These are phyloP conservation scores for Drosophila asahinai DNA, from an alignment of 1,140 invertebrate species.

Conservation along the genomic window DNA sequence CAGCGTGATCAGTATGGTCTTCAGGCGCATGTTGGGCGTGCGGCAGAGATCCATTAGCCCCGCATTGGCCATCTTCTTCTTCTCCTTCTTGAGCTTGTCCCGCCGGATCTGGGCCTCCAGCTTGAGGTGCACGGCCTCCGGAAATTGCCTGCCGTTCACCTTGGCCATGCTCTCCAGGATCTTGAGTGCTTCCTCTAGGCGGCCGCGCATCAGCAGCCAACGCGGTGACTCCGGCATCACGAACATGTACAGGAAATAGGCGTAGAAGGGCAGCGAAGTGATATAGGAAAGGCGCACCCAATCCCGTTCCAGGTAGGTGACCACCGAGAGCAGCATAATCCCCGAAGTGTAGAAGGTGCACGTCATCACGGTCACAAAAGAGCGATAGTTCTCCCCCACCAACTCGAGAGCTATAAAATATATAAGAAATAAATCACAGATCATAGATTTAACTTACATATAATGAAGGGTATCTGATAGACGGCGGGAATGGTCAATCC, in stretches of 20 bases:
- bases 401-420: conserved; percentile 92
- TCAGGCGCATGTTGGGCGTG: conserved; percentile 94
- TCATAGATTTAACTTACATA: conserved; percentile 88
- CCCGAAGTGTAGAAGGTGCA: conserved; percentile 95
- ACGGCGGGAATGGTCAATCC: conserved; percentile 95
- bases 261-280: conserved; percentile 93
- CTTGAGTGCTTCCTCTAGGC: conserved; percentile 91
- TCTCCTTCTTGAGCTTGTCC: conserved; percentile 86
- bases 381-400: conserved; percentile 95
- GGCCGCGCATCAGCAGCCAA: conserved; percentile 93
- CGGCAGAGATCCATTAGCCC: conserved; percentile 90
- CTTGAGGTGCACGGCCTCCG: conserved; percentile 90
- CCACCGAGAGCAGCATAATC: conserved; percentile 91
- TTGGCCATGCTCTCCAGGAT: conserved; percentile 91
- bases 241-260: conserved; percentile 94
- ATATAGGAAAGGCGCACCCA: conserved; percentile 92
- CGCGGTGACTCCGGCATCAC: conserved; percentile 94
- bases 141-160: conserved; percentile 91
- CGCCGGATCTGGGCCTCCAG: conserved; percentile 86
- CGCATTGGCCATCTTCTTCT: conserved; percentile 87
- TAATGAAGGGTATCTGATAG: conserved; percentile 98
- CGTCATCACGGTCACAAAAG: conserved; percentile 95
- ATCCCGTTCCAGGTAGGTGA: conserved; percentile 93
- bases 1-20: conserved; percentile 89
- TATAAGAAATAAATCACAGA: neutral